Evolutionary conservation across 2,888 invertebrate genomes (phyloP).

Genomic region (Chloroclystis v-ata): DNA sequence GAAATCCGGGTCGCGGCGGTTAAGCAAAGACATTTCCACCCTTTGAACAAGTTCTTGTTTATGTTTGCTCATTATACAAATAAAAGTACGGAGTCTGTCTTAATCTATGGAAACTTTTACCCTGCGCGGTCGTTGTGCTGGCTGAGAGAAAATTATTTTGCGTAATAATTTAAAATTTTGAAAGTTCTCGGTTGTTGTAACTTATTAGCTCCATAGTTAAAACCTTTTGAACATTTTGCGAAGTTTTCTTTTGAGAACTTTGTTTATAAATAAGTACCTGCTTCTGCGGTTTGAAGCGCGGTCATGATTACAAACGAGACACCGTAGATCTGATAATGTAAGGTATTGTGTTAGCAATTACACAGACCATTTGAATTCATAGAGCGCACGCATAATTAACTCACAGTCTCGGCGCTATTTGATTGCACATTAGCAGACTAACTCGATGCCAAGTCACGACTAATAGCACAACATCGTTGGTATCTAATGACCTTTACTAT

Average conservation of each 20-base stretch:
- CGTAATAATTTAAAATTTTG: slow-evolving; percentile 36
- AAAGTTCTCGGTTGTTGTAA: slow-evolving; percentile 32
- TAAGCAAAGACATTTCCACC: slow-evolving; percentile 72
- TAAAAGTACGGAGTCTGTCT: slow-evolving; percentile 66
- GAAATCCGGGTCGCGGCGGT: slow-evolving; percentile 71
- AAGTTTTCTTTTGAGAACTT: slow-evolving; percentile 1
- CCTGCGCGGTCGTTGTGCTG: slow-evolving; percentile 38
- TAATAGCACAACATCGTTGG: slow-evolving; percentile 55
- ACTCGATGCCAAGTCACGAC: slow-evolving; percentile 71
- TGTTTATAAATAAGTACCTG: not conserved
- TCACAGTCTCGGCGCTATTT: slow-evolving; percentile 57
- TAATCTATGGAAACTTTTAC: slow-evolving; percentile 56
- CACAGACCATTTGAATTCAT: slow-evolving; percentile 61
- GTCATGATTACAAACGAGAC: not conserved
- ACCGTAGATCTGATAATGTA: slow-evolving; percentile 3
- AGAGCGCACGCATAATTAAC: slow-evolving; percentile 67
- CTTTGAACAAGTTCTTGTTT: slow-evolving; percentile 76
- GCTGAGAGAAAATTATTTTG: slow-evolving; percentile 39
- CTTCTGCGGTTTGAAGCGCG: not conserved
- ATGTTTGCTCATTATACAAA: slow-evolving; percentile 74
- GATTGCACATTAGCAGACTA: slow-evolving; percentile 68
- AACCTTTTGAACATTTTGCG: slow-evolving; percentile 23
- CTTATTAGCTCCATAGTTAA: slow-evolving; percentile 31
- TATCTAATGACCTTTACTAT: slow-evolving; percentile 35
- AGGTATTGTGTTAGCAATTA: slow-evolving; percentile 50